Percentiles rank a stretch among this genome's conserved stretches.
Conservation (phyloP, 2,888 invertebrate species). For the Drosophila paracracens region DNA sequence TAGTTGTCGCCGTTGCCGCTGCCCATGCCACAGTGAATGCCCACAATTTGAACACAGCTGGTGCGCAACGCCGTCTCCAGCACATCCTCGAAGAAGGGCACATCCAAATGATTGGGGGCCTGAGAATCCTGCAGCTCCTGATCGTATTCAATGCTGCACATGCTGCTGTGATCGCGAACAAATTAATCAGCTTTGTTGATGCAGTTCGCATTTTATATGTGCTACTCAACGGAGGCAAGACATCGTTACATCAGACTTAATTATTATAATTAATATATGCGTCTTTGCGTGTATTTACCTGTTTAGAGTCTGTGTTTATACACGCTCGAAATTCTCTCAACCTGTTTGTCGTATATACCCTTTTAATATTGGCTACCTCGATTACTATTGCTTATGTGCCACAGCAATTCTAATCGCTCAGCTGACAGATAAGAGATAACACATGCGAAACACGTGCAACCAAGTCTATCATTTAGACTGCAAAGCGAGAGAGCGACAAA, state of each 20-base stretch:
- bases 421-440: background rate
- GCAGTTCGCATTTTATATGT: conserved; percentile 51
- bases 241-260: background rate
- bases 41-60: conserved; percentile 49
- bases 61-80: conserved; percentile 73
- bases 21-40: conserved; percentile 64
- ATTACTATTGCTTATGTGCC: background rate
- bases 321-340: conserved; percentile 24
- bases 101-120: conserved; percentile 66
- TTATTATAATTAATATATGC: conserved; percentile 27
- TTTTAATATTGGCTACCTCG: background rate
- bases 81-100: conserved; percentile 74
- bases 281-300: background rate
- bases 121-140: conserved; percentile 45
- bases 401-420: background rate
- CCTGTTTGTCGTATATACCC: conserved; percentile 25
- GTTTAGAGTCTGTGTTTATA: background rate
- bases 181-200: conserved; percentile 29
- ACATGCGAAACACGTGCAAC: background rate
- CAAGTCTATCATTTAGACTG: background rate
- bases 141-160: conserved; percentile 71
- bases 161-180: conserved; percentile 46
- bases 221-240: background rate
- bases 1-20: conserved; percentile 82
- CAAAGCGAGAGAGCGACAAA: background rate